Evolutionary conservation across 2,113 vertebrate species (phyloP).

Genomic region (Clarias macrocephalus): DNA sequence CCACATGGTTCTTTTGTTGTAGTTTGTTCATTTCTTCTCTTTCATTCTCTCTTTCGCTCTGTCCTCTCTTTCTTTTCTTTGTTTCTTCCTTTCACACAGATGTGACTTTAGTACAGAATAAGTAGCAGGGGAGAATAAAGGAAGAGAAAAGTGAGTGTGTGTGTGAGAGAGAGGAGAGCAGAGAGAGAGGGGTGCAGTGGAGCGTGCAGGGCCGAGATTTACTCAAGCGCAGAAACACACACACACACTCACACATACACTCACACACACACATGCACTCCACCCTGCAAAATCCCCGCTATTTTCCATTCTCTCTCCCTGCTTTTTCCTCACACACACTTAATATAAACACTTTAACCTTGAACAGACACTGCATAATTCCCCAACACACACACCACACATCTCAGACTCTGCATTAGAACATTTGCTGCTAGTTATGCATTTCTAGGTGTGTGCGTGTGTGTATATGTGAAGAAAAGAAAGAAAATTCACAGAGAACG

Average conservation of each 20-base stretch:
- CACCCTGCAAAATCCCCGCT: too few relatives aligned
- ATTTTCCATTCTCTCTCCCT: too few relatives aligned
- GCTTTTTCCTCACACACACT: neutral
- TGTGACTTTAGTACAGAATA: neutral
- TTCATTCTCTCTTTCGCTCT: constrained; percentile 56
- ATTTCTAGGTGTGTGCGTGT: constrained; percentile 16
- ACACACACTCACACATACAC: neutral
- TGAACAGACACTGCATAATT: neutral
- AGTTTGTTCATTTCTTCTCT: constrained; percentile 41
- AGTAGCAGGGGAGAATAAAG: neutral
- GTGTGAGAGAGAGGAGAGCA: neutral
- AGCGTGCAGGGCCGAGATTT: constrained; percentile 55
- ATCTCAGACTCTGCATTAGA: neutral
- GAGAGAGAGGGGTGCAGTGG: constrained; percentile 55
- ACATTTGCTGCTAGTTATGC: neutral
- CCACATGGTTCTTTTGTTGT: constrained; percentile 14
- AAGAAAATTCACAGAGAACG: neutral
- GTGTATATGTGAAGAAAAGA: neutral
- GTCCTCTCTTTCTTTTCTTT: constrained; percentile 34
- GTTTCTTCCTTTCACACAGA: neutral
- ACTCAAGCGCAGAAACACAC: constrained; percentile 22
- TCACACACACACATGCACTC: neutral
- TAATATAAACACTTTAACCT: too few relatives aligned
- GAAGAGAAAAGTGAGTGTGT: neutral
- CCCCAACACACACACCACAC: neutral